Evolutionary conservation across 1,140 invertebrate genomes (phyloP), one percentile per base, ranked within the genome.

Genomic region (Dryas iulia): DNA sequence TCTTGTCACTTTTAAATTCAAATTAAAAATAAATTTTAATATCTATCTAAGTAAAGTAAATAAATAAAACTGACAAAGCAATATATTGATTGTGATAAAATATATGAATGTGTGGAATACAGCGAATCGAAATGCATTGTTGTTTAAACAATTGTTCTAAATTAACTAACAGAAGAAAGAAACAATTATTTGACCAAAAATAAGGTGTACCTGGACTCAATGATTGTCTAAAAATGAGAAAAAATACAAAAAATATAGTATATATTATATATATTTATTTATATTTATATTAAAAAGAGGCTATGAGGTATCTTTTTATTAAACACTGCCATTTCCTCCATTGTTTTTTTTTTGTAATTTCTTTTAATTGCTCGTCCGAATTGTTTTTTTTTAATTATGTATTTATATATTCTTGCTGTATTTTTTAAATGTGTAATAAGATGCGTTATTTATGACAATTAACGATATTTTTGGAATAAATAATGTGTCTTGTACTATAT

Each of bases 41-140:
- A 47, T 47, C 39, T 2, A 47, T 47, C 18, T 47, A 47, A 47
- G 39, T 47, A 21, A 18, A 47, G n/a, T 18, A 18, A n/a, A 18
- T 47, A 47, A 39, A 21, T 47, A 47, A 47, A 21, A 47, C n/a
- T 47, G 39, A 47, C 39, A 47, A 47, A 47, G 39, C 39, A 47
- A 47, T 47, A 47, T 47, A 21, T 47, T 18, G 21, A 47, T 47
- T 47, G 39, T 47, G 39, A 47, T 47, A 47, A 47, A 47, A 14
- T 8, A 14, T 39, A 1, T 39, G 14, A 18, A 6, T 39, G 6
- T 18, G 35, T 14, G 35, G 35, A 8, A 39, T 39, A 14, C 14
- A 39, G 35, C 6, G 35, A 39, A 39, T 39, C 35, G 21, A 18
- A 0, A 14, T 21, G 18, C n/a, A 47, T 21, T 21, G 12, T 12